Percentiles rank a stretch among this genome's conserved stretches.
Conservation (phyloP, 1,140 invertebrate species). For the Planococcus citri region DNA sequence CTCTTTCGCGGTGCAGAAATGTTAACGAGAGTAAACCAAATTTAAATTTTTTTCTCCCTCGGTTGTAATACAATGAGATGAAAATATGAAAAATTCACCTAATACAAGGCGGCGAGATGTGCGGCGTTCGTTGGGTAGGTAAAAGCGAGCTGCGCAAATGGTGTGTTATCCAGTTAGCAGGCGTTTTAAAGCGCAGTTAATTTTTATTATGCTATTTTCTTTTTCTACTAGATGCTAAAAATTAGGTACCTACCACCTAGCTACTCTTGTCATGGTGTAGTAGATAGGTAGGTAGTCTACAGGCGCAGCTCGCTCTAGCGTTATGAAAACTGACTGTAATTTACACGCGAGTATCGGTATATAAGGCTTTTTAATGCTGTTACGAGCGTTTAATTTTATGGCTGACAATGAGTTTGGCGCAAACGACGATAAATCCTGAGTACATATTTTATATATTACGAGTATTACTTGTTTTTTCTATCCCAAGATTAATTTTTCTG, state of each 20-base stretch:
- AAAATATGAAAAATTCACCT: neutral
- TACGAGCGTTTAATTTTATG: conserved; percentile 7
- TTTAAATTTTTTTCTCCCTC: neutral
- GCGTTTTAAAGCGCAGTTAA: neutral
- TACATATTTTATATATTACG: too few relatives aligned
- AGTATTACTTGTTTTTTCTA: neutral
- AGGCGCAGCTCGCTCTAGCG: neutral
- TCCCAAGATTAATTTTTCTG: too few relatives aligned
- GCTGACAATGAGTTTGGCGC: neutral
- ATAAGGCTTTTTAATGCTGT: neutral
- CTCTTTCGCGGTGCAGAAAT: neutral
- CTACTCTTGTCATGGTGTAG: neutral
- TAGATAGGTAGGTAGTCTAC: too few relatives aligned
- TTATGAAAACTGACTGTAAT: neutral
- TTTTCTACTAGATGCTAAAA: neutral
- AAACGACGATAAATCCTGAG: neutral
- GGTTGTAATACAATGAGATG: neutral
- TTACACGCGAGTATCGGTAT: neutral
- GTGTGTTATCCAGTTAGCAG: neutral
- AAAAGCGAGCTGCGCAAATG: neutral
- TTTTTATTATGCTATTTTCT: neutral
- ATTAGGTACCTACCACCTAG: too few relatives aligned
- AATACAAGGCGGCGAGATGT: too few relatives aligned
- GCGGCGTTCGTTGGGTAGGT: too few relatives aligned
- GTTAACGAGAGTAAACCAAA: neutral